phyloP scores from a whole-genome alignment of 1,140 invertebrate species.

The Nixonia krombeini region DNA sequence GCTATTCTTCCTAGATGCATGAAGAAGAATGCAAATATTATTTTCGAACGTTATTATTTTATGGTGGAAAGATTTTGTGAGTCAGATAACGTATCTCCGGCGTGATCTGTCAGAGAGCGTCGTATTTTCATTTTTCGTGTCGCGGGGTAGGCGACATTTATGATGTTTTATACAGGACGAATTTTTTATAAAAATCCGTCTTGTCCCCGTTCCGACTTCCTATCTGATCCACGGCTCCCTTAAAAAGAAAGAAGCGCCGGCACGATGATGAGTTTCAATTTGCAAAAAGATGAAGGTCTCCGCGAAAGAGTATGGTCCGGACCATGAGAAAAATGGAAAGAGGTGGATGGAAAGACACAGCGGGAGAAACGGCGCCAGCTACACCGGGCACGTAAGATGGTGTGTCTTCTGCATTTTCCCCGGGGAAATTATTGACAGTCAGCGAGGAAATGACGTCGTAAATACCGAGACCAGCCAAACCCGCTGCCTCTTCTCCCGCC shows the following conservation, averaged over 20 bases:
- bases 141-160: too few relatives aligned
- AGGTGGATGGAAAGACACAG: conserved; percentile 18
- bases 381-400: conserved; percentile 18
- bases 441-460: conserved; percentile 70
- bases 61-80: too few relatives aligned
- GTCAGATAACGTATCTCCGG: too few relatives aligned
- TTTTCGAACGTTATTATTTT: too few relatives aligned
- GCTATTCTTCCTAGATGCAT: too few relatives aligned
- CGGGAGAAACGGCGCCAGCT: conserved; percentile 11
- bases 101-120: too few relatives aligned
- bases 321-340: conserved; percentile 11
- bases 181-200: not conserved
- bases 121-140: too few relatives aligned
- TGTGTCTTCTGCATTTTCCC: conserved; percentile 64
- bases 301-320: conserved; percentile 23
- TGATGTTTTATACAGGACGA: too few relatives aligned
- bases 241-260: not conserved
- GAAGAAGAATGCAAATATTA: too few relatives aligned
- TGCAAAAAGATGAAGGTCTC: conserved; percentile 42
- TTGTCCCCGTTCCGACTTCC: not conserved
- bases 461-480: conserved; percentile 60
- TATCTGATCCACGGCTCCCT: not conserved
- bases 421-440: conserved; percentile 71
- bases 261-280: conserved; percentile 52
- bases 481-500: conserved; percentile 37